A percentile compares a stretch with the other conserved stretches of the same genome.
These are phyloP conservation scores for Doris montereyensis DNA, from an alignment of 2,888 invertebrate species.

Conservation along the genomic window DNA sequence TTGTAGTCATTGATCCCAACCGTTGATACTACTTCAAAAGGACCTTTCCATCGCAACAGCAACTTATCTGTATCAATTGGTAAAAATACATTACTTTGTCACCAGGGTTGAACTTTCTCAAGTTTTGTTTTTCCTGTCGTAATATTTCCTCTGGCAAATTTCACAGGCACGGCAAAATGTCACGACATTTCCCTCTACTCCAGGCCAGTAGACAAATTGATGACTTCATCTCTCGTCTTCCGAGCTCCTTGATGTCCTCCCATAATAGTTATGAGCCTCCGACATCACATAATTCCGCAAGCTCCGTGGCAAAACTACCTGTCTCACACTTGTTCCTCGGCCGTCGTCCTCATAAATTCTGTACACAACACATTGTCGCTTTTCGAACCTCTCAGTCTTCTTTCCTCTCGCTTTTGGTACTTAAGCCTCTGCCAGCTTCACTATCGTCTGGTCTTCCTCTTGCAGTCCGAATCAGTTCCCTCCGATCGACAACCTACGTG, in stretches of 20 bases:
- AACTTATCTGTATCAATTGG: too few relatives aligned
- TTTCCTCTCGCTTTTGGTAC: too few relatives aligned
- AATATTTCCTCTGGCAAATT: background rate
- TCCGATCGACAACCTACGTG: background rate
- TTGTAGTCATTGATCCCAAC: too few relatives aligned
- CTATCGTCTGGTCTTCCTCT: background rate
- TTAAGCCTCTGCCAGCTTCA: background rate
- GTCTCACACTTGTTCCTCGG: background rate
- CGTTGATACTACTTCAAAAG: too few relatives aligned
- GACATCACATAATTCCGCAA: background rate
- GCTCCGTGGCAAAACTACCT: background rate
- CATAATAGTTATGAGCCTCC: background rate
- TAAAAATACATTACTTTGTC: too few relatives aligned
- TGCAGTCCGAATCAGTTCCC: background rate
- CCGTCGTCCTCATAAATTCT: background rate
- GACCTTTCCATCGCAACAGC: too few relatives aligned
- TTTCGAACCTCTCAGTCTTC: background rate
- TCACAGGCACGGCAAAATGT: background rate
- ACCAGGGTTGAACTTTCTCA: too few relatives aligned
- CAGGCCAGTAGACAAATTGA: background rate
- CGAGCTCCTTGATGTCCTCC: background rate
- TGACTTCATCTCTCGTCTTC: background rate
- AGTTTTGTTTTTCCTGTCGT: too few relatives aligned
- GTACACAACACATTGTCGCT: background rate
- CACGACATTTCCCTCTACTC: background rate